phyloP scores from a whole-genome alignment of 2,888 invertebrate genomes.

The Nomada lathburiana region DNA sequence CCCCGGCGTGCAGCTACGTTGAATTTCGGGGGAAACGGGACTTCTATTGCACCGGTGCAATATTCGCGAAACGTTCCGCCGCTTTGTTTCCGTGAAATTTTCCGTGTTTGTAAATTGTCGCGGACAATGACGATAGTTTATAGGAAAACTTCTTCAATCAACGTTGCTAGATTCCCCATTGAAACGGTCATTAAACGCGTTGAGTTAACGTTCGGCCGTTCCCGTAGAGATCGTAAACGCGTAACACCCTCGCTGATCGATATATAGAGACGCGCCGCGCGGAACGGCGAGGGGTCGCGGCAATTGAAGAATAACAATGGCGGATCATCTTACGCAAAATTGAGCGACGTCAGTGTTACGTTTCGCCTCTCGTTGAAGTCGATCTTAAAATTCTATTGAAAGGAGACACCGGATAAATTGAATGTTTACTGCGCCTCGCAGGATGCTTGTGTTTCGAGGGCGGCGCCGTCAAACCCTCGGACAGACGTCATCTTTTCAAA shows the following conservation, averaged over 20 bases:
- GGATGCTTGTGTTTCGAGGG: conserved; percentile 41
- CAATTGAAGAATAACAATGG: conserved; percentile 35
- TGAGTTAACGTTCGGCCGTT: not conserved
- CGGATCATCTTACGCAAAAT: conserved; percentile 58
- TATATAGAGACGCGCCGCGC: not conserved
- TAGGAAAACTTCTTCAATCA: too few species aligned
- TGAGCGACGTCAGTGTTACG: conserved; percentile 46
- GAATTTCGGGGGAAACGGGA: not conserved
- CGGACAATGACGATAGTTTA: not conserved
- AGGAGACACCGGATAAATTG: conserved; percentile 80
- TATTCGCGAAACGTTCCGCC: conserved; percentile 4
- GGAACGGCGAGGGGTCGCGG: conserved; percentile 3
- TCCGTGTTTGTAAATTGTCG: not conserved
- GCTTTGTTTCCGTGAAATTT: not conserved
- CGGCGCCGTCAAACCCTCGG: conserved; percentile 40
- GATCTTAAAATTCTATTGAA: conserved; percentile 78
- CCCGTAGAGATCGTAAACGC: not conserved
- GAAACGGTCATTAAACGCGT: not conserved
- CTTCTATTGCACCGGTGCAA: not conserved
- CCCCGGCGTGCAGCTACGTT: not conserved
- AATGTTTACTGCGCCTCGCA: conserved; percentile 74
- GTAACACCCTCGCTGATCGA: conserved; percentile 7
- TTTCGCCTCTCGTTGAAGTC: conserved; percentile 46
- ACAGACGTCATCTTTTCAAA: conserved; percentile 43
- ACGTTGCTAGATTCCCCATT: not conserved